These are phyloP conservation scores for Meda fulgida DNA, from an alignment of 2,797 vertebrate genomes.

Conservation along the genomic window DNA sequence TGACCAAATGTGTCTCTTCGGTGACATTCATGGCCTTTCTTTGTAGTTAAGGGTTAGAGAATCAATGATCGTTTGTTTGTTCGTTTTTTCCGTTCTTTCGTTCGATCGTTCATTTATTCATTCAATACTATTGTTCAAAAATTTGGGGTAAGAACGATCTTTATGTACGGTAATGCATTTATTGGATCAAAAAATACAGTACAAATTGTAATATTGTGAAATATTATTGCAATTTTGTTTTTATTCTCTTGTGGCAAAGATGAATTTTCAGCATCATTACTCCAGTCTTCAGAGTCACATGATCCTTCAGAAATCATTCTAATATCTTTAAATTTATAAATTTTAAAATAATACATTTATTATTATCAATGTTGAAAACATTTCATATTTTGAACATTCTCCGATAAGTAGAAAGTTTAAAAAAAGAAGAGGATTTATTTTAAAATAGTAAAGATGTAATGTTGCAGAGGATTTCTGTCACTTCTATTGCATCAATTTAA, in stretches of 20 bases:
- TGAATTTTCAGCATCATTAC: background rate
- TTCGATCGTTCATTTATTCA: background rate
- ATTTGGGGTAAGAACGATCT: background rate
- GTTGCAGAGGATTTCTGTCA: background rate
- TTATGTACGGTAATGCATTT: background rate
- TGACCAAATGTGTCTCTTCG: background rate
- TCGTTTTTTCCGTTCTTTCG: accelerated
- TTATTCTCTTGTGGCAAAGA: background rate
- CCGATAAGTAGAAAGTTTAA: background rate
- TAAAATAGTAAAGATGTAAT: background rate
- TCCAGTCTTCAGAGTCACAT: background rate
- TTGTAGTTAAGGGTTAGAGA: background rate
- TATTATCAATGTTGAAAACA: no score
- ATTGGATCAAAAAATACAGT: background rate
- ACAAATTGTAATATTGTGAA: background rate
- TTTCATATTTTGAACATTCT: background rate
- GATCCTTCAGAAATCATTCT: background rate
- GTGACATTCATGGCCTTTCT: background rate
- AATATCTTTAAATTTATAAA: no score
- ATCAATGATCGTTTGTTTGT: no score
- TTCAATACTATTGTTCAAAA: background rate
- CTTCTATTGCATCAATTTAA: background rate
- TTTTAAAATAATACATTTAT: no score
- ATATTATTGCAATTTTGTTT: background rate
- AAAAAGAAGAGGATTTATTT: background rate